These are phyloP conservation scores for Hyphantria cunea DNA, from an alignment of 1,140 invertebrate genomes.

Conservation along the genomic window DNA sequence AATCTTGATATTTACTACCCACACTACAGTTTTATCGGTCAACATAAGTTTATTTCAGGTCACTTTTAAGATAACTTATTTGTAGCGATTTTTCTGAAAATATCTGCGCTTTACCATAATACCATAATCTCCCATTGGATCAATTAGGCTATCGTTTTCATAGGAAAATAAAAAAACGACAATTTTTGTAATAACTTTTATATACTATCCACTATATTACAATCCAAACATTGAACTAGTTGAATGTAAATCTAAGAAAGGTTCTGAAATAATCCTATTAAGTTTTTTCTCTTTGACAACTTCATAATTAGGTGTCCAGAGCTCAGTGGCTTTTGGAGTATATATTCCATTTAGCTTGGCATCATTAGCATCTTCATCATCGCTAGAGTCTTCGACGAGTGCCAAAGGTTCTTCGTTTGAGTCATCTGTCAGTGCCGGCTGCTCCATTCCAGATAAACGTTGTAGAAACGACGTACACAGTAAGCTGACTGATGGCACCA, in stretches of 20 bases:
- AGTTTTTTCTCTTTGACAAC: slow-evolving; percentile 65
- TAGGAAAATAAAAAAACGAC: no score
- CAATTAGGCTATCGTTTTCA: no score
- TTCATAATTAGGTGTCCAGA: slow-evolving; percentile 67
- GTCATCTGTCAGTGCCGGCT: slow-evolving; percentile 45
- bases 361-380: slow-evolving; percentile 48
- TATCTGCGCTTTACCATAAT: no score
- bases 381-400: slow-evolving; percentile 50
- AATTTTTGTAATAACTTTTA: no score
- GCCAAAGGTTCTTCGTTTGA: slow-evolving; percentile 37
- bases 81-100: no score
- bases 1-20: no score
- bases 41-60: no score
- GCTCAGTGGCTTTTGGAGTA: slow-evolving; percentile 45
- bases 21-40: no score
- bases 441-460: slow-evolving; percentile 61
- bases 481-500: slow-evolving; percentile 70
- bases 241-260: slow-evolving; percentile 53
- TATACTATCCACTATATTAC: slow-evolving; percentile 29
- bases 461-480: slow-evolving; percentile 71
- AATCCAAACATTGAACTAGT: slow-evolving; percentile 45
- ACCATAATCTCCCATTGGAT: no score
- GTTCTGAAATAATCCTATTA: slow-evolving; percentile 60
- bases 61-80: no score
- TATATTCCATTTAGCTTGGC: slow-evolving; percentile 39